Evolutionary conservation across 37 sponge, comb jelly and placozoan species (phyloP).

Genomic region (Eunapius fragilis): DNA sequence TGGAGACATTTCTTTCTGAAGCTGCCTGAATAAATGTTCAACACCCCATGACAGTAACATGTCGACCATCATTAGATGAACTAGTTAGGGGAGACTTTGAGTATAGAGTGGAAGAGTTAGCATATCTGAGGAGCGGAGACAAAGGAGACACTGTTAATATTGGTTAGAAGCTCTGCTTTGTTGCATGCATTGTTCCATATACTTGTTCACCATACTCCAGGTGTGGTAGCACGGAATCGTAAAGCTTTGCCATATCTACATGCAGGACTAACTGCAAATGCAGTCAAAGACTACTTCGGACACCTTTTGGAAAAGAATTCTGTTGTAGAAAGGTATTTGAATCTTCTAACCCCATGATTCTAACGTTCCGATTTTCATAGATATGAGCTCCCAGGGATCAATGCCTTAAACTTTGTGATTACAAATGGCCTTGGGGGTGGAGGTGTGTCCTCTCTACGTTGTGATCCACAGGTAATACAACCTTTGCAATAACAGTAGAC

Average conservation of each 20-base stretch:
- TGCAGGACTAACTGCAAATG: slow-evolving; percentile 60
- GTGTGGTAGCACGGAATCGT: slow-evolving; percentile 69
- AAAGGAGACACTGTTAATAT: slow-evolving; percentile 96
- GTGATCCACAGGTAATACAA: slow-evolving; percentile 88
- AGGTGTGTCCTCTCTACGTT: slow-evolving; percentile 85
- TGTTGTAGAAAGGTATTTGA: slow-evolving; percentile 50
- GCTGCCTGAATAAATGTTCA: not conserved
- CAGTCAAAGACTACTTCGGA: slow-evolving; percentile 64
- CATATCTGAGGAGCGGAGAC: slow-evolving; percentile 94
- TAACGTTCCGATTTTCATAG: slow-evolving; percentile 36
- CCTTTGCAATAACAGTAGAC: not conserved
- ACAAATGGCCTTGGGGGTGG: slow-evolving; percentile 90
- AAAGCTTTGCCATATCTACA: slow-evolving; percentile 61
- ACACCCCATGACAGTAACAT: not conserved
- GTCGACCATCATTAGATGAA: not conserved
- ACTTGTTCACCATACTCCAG: no score
- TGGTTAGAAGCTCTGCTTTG: slow-evolving; percentile 43
- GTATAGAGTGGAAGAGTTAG: slow-evolving; percentile 79
- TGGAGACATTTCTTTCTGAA: slow-evolving; percentile 7
- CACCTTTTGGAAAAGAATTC: slow-evolving; percentile 71
- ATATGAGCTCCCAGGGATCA: slow-evolving; percentile 88
- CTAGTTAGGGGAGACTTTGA: not conserved
- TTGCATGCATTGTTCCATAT: no score
- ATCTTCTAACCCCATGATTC: no score
- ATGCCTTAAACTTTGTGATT: slow-evolving; percentile 94